phyloP scores from a whole-genome alignment of 1,140 invertebrate species.

The Psilanteris sp. region DNA sequence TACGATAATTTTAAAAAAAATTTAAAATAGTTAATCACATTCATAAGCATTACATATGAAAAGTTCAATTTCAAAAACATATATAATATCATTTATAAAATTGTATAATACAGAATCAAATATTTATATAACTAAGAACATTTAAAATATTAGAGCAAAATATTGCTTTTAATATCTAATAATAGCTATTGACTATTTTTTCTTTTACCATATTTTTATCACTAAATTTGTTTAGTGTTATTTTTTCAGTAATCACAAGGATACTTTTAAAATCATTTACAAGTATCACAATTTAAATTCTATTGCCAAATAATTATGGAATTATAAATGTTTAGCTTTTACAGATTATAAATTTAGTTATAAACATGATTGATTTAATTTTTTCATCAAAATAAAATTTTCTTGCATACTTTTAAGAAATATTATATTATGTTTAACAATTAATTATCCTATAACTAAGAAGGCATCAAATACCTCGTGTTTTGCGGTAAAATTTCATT shows the following conservation, averaged over 20 bases:
- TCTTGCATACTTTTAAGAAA: not conserved
- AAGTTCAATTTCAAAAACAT: not conserved
- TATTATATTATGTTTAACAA: constrained; percentile 4
- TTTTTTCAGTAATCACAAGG: constrained; percentile 42
- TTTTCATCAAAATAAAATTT: constrained; percentile 4
- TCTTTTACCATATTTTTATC: not conserved
- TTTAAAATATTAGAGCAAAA: constrained; percentile 7
- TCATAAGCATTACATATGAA: constrained; percentile 8
- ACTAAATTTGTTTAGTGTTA: constrained; percentile 24
- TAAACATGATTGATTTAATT: constrained; percentile 13
- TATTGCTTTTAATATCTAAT: constrained; percentile 27
- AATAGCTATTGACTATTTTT: constrained; percentile 45
- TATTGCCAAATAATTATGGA: constrained; percentile 6
- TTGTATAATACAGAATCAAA: constrained; percentile 20
- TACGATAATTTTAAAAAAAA: no score
- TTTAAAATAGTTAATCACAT: no score
- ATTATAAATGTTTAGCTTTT: constrained; percentile 3
- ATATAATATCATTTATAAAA: constrained; percentile 8
- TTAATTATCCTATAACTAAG: constrained; percentile 67
- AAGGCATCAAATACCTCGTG: constrained; percentile 78
- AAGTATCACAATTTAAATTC: constrained; percentile 57
- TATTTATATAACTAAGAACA: no score
- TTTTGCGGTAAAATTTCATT: constrained; percentile 78
- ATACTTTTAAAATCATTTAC: constrained; percentile 45
- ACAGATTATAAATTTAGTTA: constrained; percentile 20